Conservation (phyloP, 2,797 vertebrate species). For the Catostomus latipinnis region DNA sequence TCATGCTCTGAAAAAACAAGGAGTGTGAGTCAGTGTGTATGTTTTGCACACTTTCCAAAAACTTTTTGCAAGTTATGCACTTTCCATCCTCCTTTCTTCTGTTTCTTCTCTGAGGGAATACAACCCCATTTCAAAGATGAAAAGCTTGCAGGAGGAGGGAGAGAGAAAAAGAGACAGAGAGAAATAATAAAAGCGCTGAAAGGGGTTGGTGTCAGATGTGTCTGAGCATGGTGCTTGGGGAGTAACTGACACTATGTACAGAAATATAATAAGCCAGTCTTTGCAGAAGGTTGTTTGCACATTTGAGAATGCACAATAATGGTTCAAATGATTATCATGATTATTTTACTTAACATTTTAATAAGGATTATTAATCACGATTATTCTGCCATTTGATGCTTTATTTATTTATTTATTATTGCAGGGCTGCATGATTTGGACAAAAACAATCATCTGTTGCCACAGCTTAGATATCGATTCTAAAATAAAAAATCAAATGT, state of each 20-base stretch:
- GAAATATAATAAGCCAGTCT: conserved; percentile 27
- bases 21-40: background rate
- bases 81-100: background rate
- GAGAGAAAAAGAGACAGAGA: conserved; percentile 1
- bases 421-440: too few relatives aligned
- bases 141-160: conserved; percentile 1
- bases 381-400: too few relatives aligned
- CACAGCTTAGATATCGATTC: too few relatives aligned
- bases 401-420: too few relatives aligned
- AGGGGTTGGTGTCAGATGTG: conserved; percentile 15
- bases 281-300: conserved; percentile 24
- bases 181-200: conserved; percentile 3
- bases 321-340: too few relatives aligned
- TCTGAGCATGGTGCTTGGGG: conserved; percentile 15
- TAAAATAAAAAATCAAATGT: too few relatives aligned
- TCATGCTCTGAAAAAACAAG: conserved; percentile 84
- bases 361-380: too few relatives aligned
- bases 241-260: conserved; percentile 34
- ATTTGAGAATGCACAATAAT: too few relatives aligned
- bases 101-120: conserved; percentile 4
- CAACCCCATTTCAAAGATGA: conserved; percentile 7
- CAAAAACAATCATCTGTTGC: too few relatives aligned
- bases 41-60: conserved; percentile 12
- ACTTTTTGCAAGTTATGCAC: background rate
- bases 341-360: too few relatives aligned